phyloP scores from a whole-genome alignment of 2,888 invertebrate genomes.

The Choristoneura rosaceana region DNA sequence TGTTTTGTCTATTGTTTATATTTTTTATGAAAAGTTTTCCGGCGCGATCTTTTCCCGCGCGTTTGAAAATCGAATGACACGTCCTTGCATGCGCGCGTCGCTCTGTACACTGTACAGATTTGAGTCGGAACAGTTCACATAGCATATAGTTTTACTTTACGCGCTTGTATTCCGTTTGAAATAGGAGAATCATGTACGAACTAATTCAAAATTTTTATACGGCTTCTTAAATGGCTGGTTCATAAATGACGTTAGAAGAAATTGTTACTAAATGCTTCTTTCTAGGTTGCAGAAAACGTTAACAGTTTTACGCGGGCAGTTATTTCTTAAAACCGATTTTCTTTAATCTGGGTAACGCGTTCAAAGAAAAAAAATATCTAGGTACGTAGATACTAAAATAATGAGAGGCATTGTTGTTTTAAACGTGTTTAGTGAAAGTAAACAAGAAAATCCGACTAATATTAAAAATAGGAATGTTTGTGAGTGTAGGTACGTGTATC shows the following conservation, averaged over 20 bases:
- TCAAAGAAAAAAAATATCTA: background rate
- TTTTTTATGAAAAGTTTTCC: conserved; percentile 31
- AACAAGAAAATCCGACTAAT: background rate
- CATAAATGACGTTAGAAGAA: background rate
- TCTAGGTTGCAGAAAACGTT: conserved; percentile 2
- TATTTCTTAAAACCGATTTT: background rate
- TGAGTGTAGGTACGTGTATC: no score
- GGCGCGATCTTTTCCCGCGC: conserved; percentile 41
- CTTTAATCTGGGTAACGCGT: background rate
- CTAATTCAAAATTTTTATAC: conserved; percentile 20
- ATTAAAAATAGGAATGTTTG: no score
- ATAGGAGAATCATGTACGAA: conserved; percentile 27
- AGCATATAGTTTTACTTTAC: conserved; percentile 31
- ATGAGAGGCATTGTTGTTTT: no score
- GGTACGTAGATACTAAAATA: no score
- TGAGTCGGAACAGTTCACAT: conserved; percentile 14
- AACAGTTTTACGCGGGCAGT: background rate
- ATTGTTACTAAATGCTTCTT: background rate
- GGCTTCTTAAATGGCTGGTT: conserved; percentile 5
- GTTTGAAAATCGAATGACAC: conserved; percentile 23
- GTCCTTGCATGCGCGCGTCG: conserved; percentile 34
- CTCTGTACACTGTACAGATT: conserved; percentile 32
- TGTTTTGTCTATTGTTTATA: conserved; percentile 28
- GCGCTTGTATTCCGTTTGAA: conserved; percentile 21
- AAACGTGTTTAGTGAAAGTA: no score